Percentiles rank a stretch among this genome's conserved stretches.
Conservation (phyloP, 2,113 vertebrate genomes). For the Zosterops hypoxanthus region DNA sequence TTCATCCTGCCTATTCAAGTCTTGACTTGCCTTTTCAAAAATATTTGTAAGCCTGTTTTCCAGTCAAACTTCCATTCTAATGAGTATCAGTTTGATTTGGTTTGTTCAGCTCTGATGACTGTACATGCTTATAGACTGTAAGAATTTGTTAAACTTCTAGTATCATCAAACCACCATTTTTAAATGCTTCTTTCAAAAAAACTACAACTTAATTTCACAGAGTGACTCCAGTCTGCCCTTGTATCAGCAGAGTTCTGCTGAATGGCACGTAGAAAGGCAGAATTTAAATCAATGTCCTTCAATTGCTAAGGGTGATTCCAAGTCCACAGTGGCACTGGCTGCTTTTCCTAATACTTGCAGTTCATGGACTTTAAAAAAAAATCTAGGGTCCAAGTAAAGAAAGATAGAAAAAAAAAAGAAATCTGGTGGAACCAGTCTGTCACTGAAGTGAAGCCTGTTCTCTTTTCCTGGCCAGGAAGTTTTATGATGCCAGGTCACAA, state of each 20-base stretch:
- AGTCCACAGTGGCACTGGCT: background rate
- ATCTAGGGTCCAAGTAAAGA: background rate
- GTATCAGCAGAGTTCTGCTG: background rate
- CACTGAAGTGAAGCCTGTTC: background rate
- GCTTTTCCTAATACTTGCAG: background rate
- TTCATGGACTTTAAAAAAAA: background rate
- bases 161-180: background rate
- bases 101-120: background rate
- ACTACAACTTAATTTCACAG: background rate
- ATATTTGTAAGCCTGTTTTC: background rate
- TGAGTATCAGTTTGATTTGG: background rate
- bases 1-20: background rate
- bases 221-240: background rate
- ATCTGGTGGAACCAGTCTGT: background rate
- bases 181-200: background rate
- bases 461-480: background rate
- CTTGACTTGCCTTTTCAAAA: background rate
- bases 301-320: background rate
- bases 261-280: background rate
- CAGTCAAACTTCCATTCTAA: background rate
- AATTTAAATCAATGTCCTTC: background rate
- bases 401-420: background rate
- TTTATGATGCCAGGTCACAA: background rate
- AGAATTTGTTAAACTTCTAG: background rate
- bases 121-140: background rate